These are phyloP conservation scores for Agrotis segetum DNA, from an alignment of 2,888 invertebrate genomes.

Conservation along the genomic window DNA sequence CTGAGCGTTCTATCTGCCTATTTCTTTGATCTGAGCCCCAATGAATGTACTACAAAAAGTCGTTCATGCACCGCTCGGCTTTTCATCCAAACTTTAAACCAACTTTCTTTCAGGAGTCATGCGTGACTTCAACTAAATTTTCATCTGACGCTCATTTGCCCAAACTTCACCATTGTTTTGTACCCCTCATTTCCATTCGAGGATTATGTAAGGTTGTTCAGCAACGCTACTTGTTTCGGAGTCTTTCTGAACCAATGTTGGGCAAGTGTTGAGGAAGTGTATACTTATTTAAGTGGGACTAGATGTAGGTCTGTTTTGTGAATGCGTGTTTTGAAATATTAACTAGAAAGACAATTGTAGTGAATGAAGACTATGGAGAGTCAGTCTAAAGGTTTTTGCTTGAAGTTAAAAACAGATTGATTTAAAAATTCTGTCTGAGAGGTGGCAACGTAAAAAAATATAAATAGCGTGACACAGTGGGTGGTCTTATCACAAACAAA, in stretches of 20 bases:
- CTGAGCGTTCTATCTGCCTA: too few species aligned
- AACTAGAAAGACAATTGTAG: background rate
- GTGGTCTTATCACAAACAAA: too few species aligned
- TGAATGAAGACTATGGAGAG: too few species aligned
- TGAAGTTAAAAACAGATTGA: too few species aligned
- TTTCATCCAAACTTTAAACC: slow-evolving; percentile 61
- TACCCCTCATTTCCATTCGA: slow-evolving; percentile 64
- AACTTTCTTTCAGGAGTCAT: slow-evolving; percentile 57
- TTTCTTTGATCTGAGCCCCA: too few species aligned
- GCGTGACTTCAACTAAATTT: slow-evolving; percentile 58
- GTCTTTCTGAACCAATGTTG: slow-evolving; percentile 42
- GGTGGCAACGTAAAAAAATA: too few species aligned
- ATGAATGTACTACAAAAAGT: slow-evolving; percentile 30
- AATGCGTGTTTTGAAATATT: background rate
- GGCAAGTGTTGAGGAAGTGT: background rate
- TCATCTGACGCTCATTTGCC: slow-evolving; percentile 63
- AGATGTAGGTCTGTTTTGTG: background rate
- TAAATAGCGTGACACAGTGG: too few species aligned
- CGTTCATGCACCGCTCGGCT: slow-evolving; percentile 51
- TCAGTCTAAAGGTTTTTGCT: too few species aligned
- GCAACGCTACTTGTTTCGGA: slow-evolving; percentile 26
- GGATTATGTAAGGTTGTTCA: slow-evolving; percentile 47
- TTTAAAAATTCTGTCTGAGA: too few species aligned
- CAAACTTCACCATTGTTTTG: slow-evolving; percentile 71
- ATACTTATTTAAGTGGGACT: slow-evolving; percentile 11